Evolutionary conservation across 2,888 invertebrate species (phyloP), one percentile per base, ranked within the genome.

Genomic region (Metallyticus violacea): DNA sequence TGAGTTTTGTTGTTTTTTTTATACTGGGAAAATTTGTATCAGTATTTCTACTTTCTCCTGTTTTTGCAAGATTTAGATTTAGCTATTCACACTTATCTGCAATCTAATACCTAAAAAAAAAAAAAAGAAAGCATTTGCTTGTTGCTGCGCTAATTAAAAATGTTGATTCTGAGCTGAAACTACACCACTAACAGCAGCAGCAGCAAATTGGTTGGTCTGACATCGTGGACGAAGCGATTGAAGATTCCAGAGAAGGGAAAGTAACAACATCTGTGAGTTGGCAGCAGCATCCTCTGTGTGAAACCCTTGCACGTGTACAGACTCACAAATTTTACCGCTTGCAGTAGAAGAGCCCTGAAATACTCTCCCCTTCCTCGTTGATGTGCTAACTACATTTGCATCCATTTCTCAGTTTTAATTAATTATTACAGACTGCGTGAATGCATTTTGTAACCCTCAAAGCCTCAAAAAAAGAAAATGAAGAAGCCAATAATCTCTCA

Each of bases 11-110:
- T n/a, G n/a, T n/a, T n/a, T n/a, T n/a, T n/a, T n/a, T n/a, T 62
- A 2, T 22, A 15, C 40, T 62, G 40, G n/a, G 40, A 62, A 62
- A 62, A 15, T 62, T 62, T 62, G 40, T 62, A 62, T 62, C 30
- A 30, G 28, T 30, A 26, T 81, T 81, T 81, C 26, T 79, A 7
- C 28, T 79, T 28, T 81, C 26, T 82, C 30, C 62, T 25, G 76
- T 83, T 83, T 83, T 83, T 83, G 83, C 83, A 83, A 83, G 83
- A 77, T 28, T 83, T 83, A n/a, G 28, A 29, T 62, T 83, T 83
- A 77, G 83, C 28, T 81, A 81, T 7, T 83, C 28, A 77, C 83
- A 83, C 28, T n/a, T 81, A 81, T 30, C n/a, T 81, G 29, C 30
- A n/a, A 81, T 81, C 81, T 81, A 81, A 81, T 81, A 81, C 30